These are phyloP conservation scores for Dipodomys stephensi DNA, from an alignment of 2,113 vertebrate genomes.

Conservation along the genomic window DNA sequence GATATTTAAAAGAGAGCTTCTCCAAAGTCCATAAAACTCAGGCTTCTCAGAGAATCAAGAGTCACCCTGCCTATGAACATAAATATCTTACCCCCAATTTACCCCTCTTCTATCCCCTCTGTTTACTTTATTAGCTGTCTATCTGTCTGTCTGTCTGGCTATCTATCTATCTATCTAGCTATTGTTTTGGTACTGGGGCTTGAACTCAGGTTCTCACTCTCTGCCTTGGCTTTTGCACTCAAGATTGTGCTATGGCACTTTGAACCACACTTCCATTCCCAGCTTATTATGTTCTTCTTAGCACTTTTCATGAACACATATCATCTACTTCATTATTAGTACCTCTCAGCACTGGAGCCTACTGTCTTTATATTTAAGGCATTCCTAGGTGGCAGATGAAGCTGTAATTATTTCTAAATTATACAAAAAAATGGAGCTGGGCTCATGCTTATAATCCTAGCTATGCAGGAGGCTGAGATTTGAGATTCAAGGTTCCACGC, in stretches of 20 bases:
- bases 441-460: background rate
- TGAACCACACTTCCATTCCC: no score
- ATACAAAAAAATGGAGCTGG: background rate
- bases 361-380: background rate
- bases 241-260: no score
- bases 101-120: background rate
- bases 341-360: background rate
- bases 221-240: no score
- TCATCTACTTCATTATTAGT: fast-evolving
- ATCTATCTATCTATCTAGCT: no score
- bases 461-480: no score
- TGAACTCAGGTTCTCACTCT: no score
- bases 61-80: background rate
- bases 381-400: background rate
- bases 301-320: background rate
- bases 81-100: background rate
- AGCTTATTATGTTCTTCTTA: background rate
- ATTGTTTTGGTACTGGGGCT: no score
- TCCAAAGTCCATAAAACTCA: background rate
- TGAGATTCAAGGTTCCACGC: no score
- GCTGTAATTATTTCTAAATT: background rate
- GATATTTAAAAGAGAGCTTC: background rate
- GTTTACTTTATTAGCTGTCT: no score
- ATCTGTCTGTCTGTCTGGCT: no score
- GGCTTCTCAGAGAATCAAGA: background rate